phyloP scores from a whole-genome alignment of 1,140 invertebrate species.

The Drosophila teissieri region DNA sequence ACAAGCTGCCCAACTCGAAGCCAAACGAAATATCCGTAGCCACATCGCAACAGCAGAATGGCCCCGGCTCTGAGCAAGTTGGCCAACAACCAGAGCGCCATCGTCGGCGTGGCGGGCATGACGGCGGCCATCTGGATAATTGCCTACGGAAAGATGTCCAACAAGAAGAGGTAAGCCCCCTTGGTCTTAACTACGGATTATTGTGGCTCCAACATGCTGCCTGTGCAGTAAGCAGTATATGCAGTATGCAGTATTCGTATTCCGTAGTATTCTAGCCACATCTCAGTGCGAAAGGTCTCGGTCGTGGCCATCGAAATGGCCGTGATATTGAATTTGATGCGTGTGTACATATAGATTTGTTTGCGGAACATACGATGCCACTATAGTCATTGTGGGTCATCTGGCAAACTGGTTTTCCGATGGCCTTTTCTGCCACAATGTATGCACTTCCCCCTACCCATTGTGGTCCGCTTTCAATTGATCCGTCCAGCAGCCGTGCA shows the following conservation, averaged over 20 bases:
- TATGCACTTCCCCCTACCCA: conserved; percentile 15
- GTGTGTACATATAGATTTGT: neutral
- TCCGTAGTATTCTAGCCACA: neutral
- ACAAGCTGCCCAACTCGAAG: neutral
- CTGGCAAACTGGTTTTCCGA: conserved; percentile 31
- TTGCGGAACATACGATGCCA: conserved; percentile 20
- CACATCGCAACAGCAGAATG: conserved; percentile 83
- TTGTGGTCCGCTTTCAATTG: conserved; percentile 18
- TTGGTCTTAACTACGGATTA: neutral
- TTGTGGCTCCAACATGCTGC: no score
- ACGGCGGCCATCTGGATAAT: conserved; percentile 86
- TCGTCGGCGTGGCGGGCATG: conserved; percentile 86
- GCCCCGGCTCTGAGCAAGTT: conserved; percentile 88
- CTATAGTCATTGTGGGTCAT: conserved; percentile 17
- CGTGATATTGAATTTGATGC: conserved; percentile 61
- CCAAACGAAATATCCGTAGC: neutral
- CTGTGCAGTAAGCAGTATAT: no score
- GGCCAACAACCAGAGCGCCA: conserved; percentile 86
- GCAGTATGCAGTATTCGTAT: neutral
- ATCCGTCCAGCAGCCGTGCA: neutral
- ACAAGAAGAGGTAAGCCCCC: conserved; percentile 76
- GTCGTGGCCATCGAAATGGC: conserved; percentile 17
- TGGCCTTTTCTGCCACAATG: conserved; percentile 13
- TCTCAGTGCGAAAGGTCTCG: conserved; percentile 62
- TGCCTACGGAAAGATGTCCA: conserved; percentile 85